Percentiles rank a stretch among this genome's conserved stretches.
phyloP scores from a whole-genome alignment of 2,113 vertebrate genomes.

The Oceanites oceanicus region DNA sequence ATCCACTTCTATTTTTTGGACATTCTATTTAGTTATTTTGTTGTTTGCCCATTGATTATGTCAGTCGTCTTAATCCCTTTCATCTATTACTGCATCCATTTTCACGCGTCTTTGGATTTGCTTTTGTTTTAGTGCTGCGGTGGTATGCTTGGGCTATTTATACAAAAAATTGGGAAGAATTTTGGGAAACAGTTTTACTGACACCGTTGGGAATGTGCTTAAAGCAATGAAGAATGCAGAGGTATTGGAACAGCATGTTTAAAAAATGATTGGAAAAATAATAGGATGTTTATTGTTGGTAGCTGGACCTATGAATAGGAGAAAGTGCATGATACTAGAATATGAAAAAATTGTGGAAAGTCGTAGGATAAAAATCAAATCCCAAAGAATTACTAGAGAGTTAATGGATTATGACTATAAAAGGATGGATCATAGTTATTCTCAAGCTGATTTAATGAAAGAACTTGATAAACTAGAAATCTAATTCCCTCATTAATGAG shows the following conservation, averaged over 20 bases:
- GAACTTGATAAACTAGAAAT: background rate
- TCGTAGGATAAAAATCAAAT: background rate
- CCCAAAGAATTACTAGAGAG: background rate
- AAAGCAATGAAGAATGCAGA: constrained; percentile 94
- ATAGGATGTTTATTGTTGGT: background rate
- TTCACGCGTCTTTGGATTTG: constrained; percentile 58
- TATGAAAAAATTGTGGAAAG: background rate
- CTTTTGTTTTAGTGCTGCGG: constrained; percentile 85
- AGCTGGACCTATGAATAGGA: background rate
- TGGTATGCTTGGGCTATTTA: constrained; percentile 89
- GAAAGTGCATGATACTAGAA: constrained; percentile 22
- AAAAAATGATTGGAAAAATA: constrained; percentile 34
- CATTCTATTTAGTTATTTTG: background rate
- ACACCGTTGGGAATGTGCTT: constrained; percentile 86
- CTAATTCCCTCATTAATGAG: background rate
- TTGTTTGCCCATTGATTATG: constrained; percentile 9
- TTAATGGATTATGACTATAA: background rate
- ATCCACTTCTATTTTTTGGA: background rate
- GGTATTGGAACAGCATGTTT: constrained; percentile 75
- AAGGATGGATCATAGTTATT: background rate
- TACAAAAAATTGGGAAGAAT: constrained; percentile 92
- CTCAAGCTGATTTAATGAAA: background rate
- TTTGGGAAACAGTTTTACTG: constrained; percentile 84
- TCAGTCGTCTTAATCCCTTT: background rate
- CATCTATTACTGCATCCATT: constrained; percentile 30